Base-by-base conservation (phyloP, 2,888 invertebrate genomes). In the Torymus auratus region DNA sequence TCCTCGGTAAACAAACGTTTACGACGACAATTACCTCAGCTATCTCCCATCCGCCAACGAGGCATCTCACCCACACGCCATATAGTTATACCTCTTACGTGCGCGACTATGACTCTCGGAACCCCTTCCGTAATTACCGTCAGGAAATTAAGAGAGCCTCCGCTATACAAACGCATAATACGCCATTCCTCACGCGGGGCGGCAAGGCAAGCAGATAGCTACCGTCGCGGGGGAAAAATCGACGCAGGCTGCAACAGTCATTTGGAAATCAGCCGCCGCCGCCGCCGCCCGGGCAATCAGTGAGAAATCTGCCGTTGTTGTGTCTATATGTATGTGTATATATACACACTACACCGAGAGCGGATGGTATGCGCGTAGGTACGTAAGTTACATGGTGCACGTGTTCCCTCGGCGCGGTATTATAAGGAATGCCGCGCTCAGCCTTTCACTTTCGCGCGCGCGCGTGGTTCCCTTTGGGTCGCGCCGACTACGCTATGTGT, bases 361-460 rank as follows among this genome's bases (percentile, higher is more conserved):
- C 60, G 20, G 17, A 56, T 17, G 56, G 17, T 41, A 56, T 53
- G 28, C 55, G 58, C 74, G 58, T 65, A 58, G 56, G 23, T 15
- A 53, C 53, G 50, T 52, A 41, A 4, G 41, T 41, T 41, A 41
- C 41, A 41, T 41, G 7, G 41, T 41, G 41, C 41, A 41, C 41
- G 41, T 41, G 41, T 41, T 41, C 41, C 60, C 60, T 60, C 60
- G 60, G 20, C 17, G 20, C 17, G 11, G 62, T 41, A 41, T 41
- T 41, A 41, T 41, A 41, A 20, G 28, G 28, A 62, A 20, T 68
- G 41, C 41, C 53, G 52, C 71, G 65, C 53, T 67, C 53, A 58
- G 61, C 81, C 81, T 81, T 81, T 81, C 81, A 81, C 81, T 81
- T 81, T 81, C 81, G 68, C 61, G 53, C 41, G 23, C 28, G 64